Percentiles rank a stretch among this genome's conserved stretches.
Evolutionary conservation across 2,888 invertebrate species (phyloP).

Genomic region (Callosobruchus maculatus): DNA sequence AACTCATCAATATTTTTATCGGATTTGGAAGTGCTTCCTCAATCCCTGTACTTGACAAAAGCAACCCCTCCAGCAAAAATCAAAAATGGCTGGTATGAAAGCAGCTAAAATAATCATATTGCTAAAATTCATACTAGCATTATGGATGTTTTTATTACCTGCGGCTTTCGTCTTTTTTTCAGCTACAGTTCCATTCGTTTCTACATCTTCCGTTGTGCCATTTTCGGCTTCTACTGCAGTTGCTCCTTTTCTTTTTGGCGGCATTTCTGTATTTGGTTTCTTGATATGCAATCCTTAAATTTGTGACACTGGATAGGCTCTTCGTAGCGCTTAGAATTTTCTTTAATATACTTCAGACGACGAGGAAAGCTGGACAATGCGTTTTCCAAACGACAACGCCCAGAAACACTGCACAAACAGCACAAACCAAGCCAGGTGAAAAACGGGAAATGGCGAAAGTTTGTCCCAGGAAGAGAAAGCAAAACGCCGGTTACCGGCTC

Average conservation of each 20-base stretch:
- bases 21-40: too few species aligned
- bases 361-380: neutral
- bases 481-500: neutral
- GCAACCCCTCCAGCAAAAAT: too few species aligned
- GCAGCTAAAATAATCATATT: too few species aligned
- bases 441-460: neutral
- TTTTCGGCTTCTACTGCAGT: slow-evolving; percentile 1
- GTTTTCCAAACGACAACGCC: neutral
- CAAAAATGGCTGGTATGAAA: too few species aligned
- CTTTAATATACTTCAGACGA: neutral
- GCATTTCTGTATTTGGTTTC: slow-evolving; percentile 14
- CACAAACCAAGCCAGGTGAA: neutral
- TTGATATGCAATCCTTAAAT: neutral
- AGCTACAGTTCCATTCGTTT: neutral
- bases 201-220: neutral
- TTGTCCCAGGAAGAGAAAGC: neutral
- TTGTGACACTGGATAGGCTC: neutral
- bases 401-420: neutral
- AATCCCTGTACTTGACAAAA: too few species aligned
- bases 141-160: neutral
- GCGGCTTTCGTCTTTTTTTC: neutral
- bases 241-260: slow-evolving; percentile 17
- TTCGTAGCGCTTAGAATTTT: neutral
- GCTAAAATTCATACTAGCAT: too few species aligned
- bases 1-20: too few species aligned